Evolutionary conservation across 2,888 invertebrate species (phyloP), one percentile per base, ranked within the genome.

Genomic region (Cephus nigrinus): DNA sequence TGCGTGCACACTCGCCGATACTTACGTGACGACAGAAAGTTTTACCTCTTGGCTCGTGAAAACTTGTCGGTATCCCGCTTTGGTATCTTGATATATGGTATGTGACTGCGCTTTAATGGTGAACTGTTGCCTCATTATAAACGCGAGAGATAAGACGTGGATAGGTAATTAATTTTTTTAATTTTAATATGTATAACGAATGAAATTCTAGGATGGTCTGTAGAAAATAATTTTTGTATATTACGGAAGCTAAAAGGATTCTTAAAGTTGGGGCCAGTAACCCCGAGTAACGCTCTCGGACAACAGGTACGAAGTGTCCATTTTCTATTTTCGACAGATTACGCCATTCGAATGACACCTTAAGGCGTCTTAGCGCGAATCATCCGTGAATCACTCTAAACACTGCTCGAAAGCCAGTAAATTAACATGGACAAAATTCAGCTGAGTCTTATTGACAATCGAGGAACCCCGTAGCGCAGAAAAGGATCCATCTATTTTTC

Each of bases 291-390:
- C 55, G 15, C 23, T 55, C 23, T 23, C 2, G 23, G 55, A 9
- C 55, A 23, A 55, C 55, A 9, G 23, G 55, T 55, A 55, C 5
- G 55, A 55, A 23, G 55, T 23, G 23, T 55, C 55, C 5, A 55
- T 71, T 71, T 71, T 31, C 71, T 71, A 71, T 71, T 71, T 71
- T 71, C 12, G 71, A 33, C 12, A 71, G 71, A 71, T 71, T 71
- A 71, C 71, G 71, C 71, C 31, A 71, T 71, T 55, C 23, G 55
- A 23, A 23, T 55, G 55, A 55, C 55, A 55, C 55, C 55, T 55
- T 23, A 9, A 55, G 55, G 55, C 23, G 55, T 9, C 9, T 55
- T 23, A 55, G 55, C 9, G 23, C 23, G 55, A 55, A 55, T 55
- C 55, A 9, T 9, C 9, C 55, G 23, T 55, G 55, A 55, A 55